Conservation (phyloP, 2,888 invertebrate species). For the Cheilosia scutellata region DNA sequence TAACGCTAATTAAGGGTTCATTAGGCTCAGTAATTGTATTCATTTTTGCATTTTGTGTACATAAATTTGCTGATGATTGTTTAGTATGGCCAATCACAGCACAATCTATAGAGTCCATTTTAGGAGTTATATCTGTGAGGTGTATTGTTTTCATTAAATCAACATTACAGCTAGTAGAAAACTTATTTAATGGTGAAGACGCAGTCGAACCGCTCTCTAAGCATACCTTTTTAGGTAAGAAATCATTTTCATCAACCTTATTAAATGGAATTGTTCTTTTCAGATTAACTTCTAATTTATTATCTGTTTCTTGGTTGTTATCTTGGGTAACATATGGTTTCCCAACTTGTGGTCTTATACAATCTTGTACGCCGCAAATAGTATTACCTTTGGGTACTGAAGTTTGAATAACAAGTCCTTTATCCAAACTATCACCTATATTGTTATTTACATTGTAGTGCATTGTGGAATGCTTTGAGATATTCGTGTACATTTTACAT, state of each 20-base stretch:
- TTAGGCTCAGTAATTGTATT: neutral
- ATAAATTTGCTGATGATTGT: neutral
- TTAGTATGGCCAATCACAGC: neutral
- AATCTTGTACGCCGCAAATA: slow-evolving; percentile 10
- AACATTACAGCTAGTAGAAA: neutral
- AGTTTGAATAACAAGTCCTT: slow-evolving; percentile 3
- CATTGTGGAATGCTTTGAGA: neutral
- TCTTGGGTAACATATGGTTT: slow-evolving; percentile 4
- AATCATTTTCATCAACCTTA: slow-evolving; percentile 6
- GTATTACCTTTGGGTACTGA: slow-evolving; percentile 7
- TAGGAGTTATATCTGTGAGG: neutral
- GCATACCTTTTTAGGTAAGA: slow-evolving; percentile 31
- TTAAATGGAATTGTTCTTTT: slow-evolving; percentile 45
- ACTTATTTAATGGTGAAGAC: neutral
- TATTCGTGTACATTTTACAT: neutral
- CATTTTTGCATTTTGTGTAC: neutral
- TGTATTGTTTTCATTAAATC: neutral
- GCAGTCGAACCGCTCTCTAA: slow-evolving; percentile 2
- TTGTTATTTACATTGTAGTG: neutral
- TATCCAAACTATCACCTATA: slow-evolving; percentile 4
- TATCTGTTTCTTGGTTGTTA: neutral
- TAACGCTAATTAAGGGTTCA: neutral
- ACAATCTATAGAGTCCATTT: neutral
- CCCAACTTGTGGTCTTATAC: slow-evolving; percentile 1
- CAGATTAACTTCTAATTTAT: slow-evolving; percentile 43